Evolutionary conservation across 1,140 invertebrate genomes (phyloP), one percentile per base, ranked within the genome.

Genomic region (Brachionus sp.): DNA sequence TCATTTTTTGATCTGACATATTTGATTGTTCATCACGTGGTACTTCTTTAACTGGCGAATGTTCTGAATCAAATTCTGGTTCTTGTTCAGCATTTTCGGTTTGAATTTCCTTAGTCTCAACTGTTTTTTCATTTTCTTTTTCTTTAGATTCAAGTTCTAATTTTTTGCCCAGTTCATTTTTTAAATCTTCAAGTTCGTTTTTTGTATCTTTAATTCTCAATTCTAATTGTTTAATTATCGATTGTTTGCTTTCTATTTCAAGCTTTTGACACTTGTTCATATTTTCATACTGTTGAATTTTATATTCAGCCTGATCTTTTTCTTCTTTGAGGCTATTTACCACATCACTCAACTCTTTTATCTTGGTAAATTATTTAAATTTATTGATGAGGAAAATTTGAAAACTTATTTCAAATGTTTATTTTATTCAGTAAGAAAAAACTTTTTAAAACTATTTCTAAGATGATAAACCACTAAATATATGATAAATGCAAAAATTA

Each of bases 221-320:
- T 80, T 80, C 77, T 4, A 80, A 53, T 35, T 80, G 77, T 13
- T 80, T 80, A 5, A 80, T 80, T 66, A 80, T 37, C 16, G 77
- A 57, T 2, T 25, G 33, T 62, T 80, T 80, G 29, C 77, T 80
- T 10, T 80, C 77, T 33, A 80, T 80, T 66, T 80, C 77, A 19
- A 80, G 33, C 25, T 80, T 80, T 66, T 80, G 77, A 25, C 77
- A 80, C 35, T 80, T 66, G 19, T 42, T 57, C 50, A 80, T 62
- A 39, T 80, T 80, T 57, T 80, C 77, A 19, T 33, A 80, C 57
- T 66, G 77, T 62, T 80, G 33, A 19, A 80, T 42, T 66, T 80
- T 80, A 19, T 62, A 80, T 44, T 80, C 50, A 19, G 35, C 77
- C 37, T 80, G 77, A 62, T 62, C 50, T 80, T 66, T 80, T 80